A percentile compares a stretch with the other conserved stretches of the same genome.
phyloP scores from a whole-genome alignment of 2,797 vertebrate genomes.

The Acipenser ruthenus region DNA sequence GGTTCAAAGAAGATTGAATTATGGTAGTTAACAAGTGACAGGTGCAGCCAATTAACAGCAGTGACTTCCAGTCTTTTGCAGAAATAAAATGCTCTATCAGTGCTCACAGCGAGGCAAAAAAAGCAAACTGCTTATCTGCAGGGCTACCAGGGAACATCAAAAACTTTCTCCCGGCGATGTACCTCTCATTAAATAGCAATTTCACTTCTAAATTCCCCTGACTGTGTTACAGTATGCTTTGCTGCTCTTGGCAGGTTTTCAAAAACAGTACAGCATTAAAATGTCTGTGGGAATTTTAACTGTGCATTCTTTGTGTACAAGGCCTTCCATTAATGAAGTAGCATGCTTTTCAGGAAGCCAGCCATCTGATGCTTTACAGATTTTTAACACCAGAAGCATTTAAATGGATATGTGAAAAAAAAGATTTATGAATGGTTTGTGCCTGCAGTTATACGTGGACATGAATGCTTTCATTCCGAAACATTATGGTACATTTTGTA shows the following conservation, averaged over 20 bases:
- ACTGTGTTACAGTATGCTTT: conserved; percentile 36
- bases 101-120: conserved; percentile 36
- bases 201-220: conserved; percentile 39
- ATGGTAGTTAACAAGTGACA: conserved; percentile 69
- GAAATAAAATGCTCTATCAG: conserved; percentile 34
- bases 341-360: background rate
- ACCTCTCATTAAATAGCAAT: conserved; percentile 48
- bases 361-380: background rate
- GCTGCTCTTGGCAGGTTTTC: conserved; percentile 27
- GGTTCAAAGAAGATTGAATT: conserved; percentile 50
- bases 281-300: background rate
- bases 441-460: background rate
- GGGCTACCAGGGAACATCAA: conserved; percentile 39
- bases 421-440: background rate
- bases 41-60: conserved; percentile 70
- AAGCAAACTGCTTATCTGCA: conserved; percentile 35
- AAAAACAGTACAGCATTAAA: conserved; percentile 18
- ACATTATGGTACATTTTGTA: no score
- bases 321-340: background rate
- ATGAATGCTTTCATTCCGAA: background rate
- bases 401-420: background rate
- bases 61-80: conserved; percentile 46
- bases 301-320: background rate
- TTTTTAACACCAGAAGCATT: background rate
- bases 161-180: conserved; percentile 38